A percentile compares a stretch with the other conserved stretches of the same genome.
Evolutionary conservation across 2,888 invertebrate genomes (phyloP).

Genomic region (Oasisia sp.): DNA sequence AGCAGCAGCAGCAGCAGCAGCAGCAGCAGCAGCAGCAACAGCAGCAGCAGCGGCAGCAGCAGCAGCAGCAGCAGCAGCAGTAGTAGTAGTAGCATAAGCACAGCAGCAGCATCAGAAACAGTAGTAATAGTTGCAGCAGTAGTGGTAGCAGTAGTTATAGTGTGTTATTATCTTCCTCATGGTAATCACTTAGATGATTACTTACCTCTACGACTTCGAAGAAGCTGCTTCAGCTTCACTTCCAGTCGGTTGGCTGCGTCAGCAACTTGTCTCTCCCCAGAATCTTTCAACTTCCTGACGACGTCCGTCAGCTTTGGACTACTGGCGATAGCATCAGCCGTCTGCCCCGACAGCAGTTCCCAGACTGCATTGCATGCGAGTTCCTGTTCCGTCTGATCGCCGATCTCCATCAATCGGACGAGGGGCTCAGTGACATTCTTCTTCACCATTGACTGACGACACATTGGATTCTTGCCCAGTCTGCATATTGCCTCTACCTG

Average conservation of each 20-base stretch:
- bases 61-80: too few species aligned
- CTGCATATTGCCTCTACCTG: not conserved
- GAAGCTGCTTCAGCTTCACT: not conserved
- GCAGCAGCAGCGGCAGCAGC: too few species aligned
- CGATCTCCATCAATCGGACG: not conserved
- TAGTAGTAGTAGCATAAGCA: too few species aligned
- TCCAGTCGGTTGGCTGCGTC: not conserved
- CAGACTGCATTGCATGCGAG: not conserved
- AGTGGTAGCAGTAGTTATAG: too few species aligned
- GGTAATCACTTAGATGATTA: not conserved
- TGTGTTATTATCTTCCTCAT: too few species aligned
- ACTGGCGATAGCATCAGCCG: not conserved
- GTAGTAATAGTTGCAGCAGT: too few species aligned
- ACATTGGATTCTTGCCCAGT: not conserved
- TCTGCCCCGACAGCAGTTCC: not conserved
- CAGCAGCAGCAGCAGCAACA: too few species aligned
- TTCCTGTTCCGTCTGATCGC: slow-evolving; percentile 9
- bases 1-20: too few species aligned
- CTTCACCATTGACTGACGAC: not conserved
- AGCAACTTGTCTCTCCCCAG: not conserved
- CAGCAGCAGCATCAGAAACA: too few species aligned
- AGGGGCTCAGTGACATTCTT: not conserved
- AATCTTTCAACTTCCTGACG: not conserved
- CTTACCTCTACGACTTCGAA: not conserved
- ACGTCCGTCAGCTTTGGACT: not conserved